Base-by-base conservation (phyloP, 2,113 vertebrate species). In the Heloderma charlesbogerti region DNA sequence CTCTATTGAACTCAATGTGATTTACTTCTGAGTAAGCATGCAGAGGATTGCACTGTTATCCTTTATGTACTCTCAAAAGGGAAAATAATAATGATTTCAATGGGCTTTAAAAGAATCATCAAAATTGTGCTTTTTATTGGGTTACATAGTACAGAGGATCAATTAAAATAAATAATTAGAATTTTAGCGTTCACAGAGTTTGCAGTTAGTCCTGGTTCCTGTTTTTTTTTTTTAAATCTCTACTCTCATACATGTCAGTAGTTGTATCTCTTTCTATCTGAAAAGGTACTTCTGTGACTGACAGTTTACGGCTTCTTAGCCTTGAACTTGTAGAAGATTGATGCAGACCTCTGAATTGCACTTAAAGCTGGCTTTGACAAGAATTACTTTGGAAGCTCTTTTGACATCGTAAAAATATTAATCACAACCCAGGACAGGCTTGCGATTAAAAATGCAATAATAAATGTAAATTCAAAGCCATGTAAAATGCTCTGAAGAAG, bases 321-420 rank as follows among this genome's bases (percentile, higher is more conserved):
- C 90, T 92, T 87, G 75, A 57, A 85, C 88, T 88, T 90, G 27
- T 51, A 84, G 80, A 95, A 96, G 74, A 75, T 83, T 93, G 82
- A 86, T 90, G 1, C 22, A 60, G 18, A 48, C 51, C 74, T 94
- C 92, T 92, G 71, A 85, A 84, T 87, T 81, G 27, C 63, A 91
- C 95, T 93, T 71, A 89, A 92, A 89, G 40, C 92, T 86, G 20
- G 75, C 90, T 34, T 67, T 67, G 51, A 84, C 91, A 54, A 79
- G 67, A 94, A 67, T 9, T 88, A 20, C 25, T 84, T 88, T 92
- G 48, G 48, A 89, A 95, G 69, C 15, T 27, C 15, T 87, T 95
- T 93, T 2, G 4, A 79, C 87, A 88, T 78, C 3, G 86, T 91
- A 45, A 83, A 95, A 85, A 43, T 82, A 71, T 0, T 40, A 95